Evolutionary conservation across 2,113 vertebrate genomes (phyloP).

Genomic region (Leucopsar rothschildi): DNA sequence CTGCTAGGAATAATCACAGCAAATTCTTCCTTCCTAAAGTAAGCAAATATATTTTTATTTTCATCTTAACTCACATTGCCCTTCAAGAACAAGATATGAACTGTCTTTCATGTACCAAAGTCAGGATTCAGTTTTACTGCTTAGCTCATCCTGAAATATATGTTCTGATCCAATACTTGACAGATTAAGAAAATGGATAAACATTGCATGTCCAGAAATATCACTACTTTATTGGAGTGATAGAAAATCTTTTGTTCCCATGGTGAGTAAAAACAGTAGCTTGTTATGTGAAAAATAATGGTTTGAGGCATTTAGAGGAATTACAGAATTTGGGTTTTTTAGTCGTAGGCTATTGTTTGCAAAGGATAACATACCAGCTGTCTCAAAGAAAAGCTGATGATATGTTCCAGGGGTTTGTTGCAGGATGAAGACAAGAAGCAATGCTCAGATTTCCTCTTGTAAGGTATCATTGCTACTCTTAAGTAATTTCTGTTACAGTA

Average conservation of each 20-base stretch:
- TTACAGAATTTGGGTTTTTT: background rate
- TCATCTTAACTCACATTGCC: background rate
- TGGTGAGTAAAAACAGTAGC: background rate
- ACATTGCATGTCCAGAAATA: background rate
- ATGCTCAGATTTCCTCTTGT: background rate
- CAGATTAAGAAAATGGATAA: background rate
- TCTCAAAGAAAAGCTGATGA: background rate
- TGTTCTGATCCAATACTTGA: background rate
- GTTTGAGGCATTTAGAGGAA: background rate
- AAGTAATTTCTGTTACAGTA: background rate
- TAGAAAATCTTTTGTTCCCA: background rate
- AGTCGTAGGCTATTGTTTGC: background rate
- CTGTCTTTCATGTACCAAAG: background rate
- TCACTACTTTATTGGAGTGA: background rate
- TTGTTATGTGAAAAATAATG: background rate
- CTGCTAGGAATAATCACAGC: background rate
- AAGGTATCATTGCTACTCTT: background rate
- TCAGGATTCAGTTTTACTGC: background rate
- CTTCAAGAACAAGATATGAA: background rate
- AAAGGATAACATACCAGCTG: background rate
- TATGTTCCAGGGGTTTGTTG: background rate
- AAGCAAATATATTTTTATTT: background rate
- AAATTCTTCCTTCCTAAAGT: background rate
- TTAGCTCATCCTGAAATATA: background rate
- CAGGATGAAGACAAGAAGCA: background rate